Evolutionary conservation across 2,888 invertebrate genomes (phyloP).

Genomic region (Creontiades dilutus): DNA sequence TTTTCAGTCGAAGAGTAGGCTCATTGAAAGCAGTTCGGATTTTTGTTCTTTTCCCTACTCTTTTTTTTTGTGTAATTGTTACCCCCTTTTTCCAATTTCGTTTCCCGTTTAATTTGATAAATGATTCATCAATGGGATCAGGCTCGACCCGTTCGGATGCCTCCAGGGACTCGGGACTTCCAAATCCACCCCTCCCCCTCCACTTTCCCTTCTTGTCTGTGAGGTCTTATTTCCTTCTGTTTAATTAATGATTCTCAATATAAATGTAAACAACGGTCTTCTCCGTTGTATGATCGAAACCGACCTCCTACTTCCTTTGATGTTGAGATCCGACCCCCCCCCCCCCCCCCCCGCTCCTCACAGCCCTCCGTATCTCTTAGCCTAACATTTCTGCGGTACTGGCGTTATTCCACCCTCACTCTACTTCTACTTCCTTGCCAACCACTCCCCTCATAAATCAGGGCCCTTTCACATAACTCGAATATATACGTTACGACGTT

Average conservation of each 20-base stretch:
- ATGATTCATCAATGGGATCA: conserved; percentile 59
- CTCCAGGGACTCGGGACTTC: background rate
- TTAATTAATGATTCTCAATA: conserved; percentile 66
- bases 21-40: background rate
- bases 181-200: background rate
- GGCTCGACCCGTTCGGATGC: background rate
- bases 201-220: conserved; percentile 22
- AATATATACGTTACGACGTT: conserved; percentile 66
- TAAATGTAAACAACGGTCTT: conserved; percentile 56
- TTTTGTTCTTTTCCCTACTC: background rate
- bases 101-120: conserved; percentile 44
- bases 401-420: conserved; percentile 61
- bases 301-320: conserved; percentile 55
- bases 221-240: conserved; percentile 63
- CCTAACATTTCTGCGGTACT: conserved; percentile 64
- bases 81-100: conserved; percentile 38
- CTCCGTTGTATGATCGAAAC: conserved; percentile 54
- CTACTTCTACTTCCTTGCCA: background rate
- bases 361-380: no score
- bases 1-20: background rate
- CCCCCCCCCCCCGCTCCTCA: background rate
- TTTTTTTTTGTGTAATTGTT: background rate
- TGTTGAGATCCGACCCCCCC: background rate
- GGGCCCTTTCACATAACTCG: conserved; percentile 65
- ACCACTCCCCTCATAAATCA: conserved; percentile 1